These are phyloP conservation scores for Ennomos fuscantarius DNA, from an alignment of 2,888 invertebrate species.

Conservation along the genomic window DNA sequence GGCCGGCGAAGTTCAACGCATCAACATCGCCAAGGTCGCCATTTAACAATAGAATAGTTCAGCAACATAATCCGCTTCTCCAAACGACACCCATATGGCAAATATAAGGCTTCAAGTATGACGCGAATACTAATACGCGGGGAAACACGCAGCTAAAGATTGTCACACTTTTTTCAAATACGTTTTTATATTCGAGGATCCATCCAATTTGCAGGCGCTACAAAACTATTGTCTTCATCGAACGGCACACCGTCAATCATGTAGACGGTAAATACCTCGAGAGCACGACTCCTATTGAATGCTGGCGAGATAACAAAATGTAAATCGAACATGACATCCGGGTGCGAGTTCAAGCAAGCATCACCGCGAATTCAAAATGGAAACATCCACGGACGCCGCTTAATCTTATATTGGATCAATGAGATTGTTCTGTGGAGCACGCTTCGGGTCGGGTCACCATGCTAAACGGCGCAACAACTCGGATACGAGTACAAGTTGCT, in stretches of 20 bases:
- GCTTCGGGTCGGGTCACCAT: constrained; percentile 70
- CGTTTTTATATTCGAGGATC: constrained; percentile 44
- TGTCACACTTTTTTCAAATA: constrained; percentile 57
- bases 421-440: constrained; percentile 66
- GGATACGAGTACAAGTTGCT: constrained; percentile 46
- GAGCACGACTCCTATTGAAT: constrained; percentile 66
- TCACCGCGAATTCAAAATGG: constrained; percentile 72
- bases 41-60: constrained; percentile 59
- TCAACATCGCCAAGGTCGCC: constrained; percentile 52
- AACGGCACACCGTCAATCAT: constrained; percentile 61
- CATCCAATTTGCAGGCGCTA: constrained; percentile 14
- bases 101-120: constrained; percentile 45
- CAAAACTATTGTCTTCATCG: constrained; percentile 23
- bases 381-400: constrained; percentile 72
- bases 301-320: constrained; percentile 68
- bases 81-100: constrained; percentile 60
- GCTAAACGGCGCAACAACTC: constrained; percentile 74
- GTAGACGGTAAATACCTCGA: constrained; percentile 52
- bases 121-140: constrained; percentile 69
- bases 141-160: constrained; percentile 65
- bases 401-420: constrained; percentile 78
- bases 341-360: constrained; percentile 77
- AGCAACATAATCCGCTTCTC: constrained; percentile 56
- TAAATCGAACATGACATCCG: constrained; percentile 79
- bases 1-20: constrained; percentile 62